These are phyloP conservation scores for Dicyrtomina minuta DNA, from an alignment of 2,888 invertebrate species.

Conservation along the genomic window DNA sequence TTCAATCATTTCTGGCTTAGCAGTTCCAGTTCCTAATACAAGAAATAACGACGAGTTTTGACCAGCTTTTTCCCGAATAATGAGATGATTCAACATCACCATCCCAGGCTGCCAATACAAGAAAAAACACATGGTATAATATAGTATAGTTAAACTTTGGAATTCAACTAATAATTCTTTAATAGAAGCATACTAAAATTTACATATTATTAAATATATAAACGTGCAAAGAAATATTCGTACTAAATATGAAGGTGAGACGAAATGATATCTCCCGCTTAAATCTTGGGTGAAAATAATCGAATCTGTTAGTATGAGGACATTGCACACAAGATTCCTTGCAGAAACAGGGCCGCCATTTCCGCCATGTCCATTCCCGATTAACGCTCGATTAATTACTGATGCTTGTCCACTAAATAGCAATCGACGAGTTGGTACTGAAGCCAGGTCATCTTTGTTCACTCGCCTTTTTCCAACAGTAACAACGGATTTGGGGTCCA, in stretches of 20 bases:
- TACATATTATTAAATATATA: not conserved
- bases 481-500: constrained; percentile 90
- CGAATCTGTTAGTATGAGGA: constrained; percentile 51
- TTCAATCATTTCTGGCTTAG: constrained; percentile 95
- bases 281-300: constrained; percentile 51
- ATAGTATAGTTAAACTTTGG: not conserved
- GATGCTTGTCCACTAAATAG: constrained; percentile 50
- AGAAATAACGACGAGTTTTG: constrained; percentile 82
- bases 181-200: no score
- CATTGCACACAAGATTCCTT: constrained; percentile 46
- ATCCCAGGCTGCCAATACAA: constrained; percentile 73
- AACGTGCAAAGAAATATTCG: not conserved
- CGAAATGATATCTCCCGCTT: constrained; percentile 49
- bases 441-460: constrained; percentile 46
- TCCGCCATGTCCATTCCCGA: constrained; percentile 23
- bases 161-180: not conserved
- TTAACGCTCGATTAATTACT: constrained; percentile 43
- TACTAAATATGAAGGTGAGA: constrained; percentile 46
- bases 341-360: constrained; percentile 21
- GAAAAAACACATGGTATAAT: constrained; percentile 52
- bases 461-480: constrained; percentile 65
- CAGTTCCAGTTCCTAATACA: constrained; percentile 80
- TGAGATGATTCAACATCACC: constrained; percentile 83
- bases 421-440: constrained; percentile 47
- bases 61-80: constrained; percentile 92